phyloP scores from a whole-genome alignment of 35 echinoderm and acorn worm species.

The Strongylocentrotus purpuratus region DNA sequence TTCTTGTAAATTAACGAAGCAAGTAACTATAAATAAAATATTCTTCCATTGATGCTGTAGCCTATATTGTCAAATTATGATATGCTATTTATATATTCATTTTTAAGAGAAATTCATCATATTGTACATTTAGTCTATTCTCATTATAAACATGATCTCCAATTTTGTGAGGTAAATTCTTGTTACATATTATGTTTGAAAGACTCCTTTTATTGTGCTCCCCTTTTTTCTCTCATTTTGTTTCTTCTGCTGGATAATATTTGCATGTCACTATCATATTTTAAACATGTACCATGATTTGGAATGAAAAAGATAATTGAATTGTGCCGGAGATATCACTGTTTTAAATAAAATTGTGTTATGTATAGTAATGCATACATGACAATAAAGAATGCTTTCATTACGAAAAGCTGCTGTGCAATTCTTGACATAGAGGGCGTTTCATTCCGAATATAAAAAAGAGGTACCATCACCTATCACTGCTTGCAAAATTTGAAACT shows the following conservation, averaged over 20 bases:
- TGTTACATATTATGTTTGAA: background rate
- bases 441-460: background rate
- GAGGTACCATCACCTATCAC: background rate
- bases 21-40: background rate
- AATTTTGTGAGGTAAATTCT: background rate
- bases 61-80: background rate
- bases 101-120: background rate
- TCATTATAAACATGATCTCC: background rate
- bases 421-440: background rate
- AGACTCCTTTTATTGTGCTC: background rate
- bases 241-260: background rate
- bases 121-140: background rate
- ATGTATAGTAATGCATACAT: background rate
- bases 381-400: background rate
- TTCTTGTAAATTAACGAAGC: background rate
- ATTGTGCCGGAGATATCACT: background rate
- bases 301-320: background rate
- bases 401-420: background rate
- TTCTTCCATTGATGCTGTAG: background rate
- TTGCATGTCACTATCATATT: background rate
- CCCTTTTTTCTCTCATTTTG: background rate
- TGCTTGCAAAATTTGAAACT: background rate
- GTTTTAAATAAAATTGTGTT: background rate
- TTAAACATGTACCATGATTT: background rate
- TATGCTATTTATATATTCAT: constrained; percentile 15